A percentile compares a stretch with the other conserved stretches of the same genome.
phyloP scores from a whole-genome alignment of 2,113 vertebrate species.

The Pollachius pollachius region DNA sequence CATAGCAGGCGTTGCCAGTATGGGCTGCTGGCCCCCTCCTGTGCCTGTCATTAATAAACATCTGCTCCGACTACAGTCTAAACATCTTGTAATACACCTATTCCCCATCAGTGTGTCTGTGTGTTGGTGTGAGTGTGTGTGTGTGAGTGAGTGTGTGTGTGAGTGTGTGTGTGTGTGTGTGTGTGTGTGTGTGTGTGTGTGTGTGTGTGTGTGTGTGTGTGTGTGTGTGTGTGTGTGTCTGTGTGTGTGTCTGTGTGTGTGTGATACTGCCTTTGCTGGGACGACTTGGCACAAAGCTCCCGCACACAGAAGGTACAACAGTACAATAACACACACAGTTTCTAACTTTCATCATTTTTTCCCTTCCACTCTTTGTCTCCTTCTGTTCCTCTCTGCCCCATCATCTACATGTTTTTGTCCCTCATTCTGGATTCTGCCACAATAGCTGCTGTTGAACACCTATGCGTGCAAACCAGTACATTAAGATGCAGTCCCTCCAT shows the following conservation, averaged over 20 bases:
- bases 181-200: slow-evolving; percentile 15
- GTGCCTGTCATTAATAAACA: slow-evolving; percentile 52
- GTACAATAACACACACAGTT: too few relatives aligned
- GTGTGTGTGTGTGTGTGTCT: neutral
- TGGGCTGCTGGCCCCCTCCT: slow-evolving; percentile 33
- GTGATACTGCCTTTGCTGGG: neutral
- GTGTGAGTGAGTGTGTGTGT: slow-evolving; percentile 16
- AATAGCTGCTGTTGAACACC: too few relatives aligned
- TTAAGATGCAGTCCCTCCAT: too few relatives aligned
- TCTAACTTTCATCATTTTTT: too few relatives aligned
- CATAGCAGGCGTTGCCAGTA: slow-evolving; percentile 16
- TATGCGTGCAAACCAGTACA: too few relatives aligned
- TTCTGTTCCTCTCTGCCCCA: too few relatives aligned
- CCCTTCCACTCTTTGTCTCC: too few relatives aligned
- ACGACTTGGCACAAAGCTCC: too few relatives aligned
- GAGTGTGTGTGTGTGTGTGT: slow-evolving; percentile 7
- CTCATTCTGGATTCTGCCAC: too few relatives aligned
- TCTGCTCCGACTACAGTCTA: slow-evolving; percentile 45
- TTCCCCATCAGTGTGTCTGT: slow-evolving; percentile 17
- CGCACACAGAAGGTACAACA: too few relatives aligned
- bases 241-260: neutral
- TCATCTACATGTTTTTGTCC: too few relatives aligned
- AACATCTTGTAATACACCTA: slow-evolving; percentile 51
- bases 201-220: slow-evolving; percentile 15
- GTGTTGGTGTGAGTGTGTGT: slow-evolving; percentile 13